Conservation (phyloP, 2,888 invertebrate species). For the Dolichopus griseipennis region DNA sequence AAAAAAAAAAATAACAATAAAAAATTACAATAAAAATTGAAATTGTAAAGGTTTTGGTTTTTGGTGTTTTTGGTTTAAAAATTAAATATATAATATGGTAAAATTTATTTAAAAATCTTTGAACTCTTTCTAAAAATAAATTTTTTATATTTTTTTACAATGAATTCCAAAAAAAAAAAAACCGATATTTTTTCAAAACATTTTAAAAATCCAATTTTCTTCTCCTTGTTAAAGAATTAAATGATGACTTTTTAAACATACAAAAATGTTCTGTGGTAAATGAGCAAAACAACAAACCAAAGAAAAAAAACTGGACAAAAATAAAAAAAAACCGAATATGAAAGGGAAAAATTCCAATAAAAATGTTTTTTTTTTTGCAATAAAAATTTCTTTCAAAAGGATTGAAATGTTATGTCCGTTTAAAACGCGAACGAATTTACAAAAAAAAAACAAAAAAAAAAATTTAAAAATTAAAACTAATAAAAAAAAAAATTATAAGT, state of each 20-base stretch:
- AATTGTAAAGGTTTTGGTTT: background rate
- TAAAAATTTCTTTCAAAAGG: background rate
- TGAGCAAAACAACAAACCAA: background rate
- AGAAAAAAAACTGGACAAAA: background rate
- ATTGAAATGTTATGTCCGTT: constrained; percentile 6
- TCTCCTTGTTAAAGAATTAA: background rate
- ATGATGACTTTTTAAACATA: constrained; percentile 1
- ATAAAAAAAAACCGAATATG: background rate
- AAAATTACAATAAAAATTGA: background rate
- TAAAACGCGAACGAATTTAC: background rate
- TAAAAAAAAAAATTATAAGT: too few species aligned
- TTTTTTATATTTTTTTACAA: too few species aligned
- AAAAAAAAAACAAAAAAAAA: background rate
- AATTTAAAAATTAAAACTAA: too few species aligned
- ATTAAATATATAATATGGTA: too few species aligned
- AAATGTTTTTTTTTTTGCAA: background rate
- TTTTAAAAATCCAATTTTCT: background rate
- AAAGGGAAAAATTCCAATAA: background rate
- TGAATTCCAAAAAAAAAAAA: background rate
- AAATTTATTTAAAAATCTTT: background rate
- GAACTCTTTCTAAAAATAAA: background rate
- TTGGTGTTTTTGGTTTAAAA: too few species aligned
- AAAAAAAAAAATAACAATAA: too few species aligned
- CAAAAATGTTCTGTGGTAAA: background rate
- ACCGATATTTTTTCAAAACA: background rate